Base-by-base conservation (phyloP, 1,140 invertebrate species). In the Ruditapes philippinarum region DNA sequence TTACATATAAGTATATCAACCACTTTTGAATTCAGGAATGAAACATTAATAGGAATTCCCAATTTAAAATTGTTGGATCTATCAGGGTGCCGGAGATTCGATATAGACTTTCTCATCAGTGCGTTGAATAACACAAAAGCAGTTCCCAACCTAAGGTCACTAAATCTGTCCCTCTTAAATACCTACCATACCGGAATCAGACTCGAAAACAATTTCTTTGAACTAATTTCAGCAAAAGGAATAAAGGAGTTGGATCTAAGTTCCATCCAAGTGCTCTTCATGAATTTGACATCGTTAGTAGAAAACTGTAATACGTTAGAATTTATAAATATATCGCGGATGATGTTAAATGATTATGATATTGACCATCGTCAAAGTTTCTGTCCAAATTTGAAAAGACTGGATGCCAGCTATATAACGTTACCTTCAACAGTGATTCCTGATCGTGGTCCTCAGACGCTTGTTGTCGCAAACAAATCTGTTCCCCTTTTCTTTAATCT, bases 21-120 rank as follows among this genome's bases (percentile, higher is more conserved):
- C 9, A 9, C 19, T 25, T 11, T 70, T 38, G 14, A 38, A 2
- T 40, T 70, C 19, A n/a, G 0, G 22, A 9, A 33, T 11, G 28
- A 70, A 17, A 38, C 65, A 4, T 38, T 70, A 1, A 14, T 0
- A 14, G 65, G 65, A 28, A 5, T 70, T 1, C 11, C 3, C 5
- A 70, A 40, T 70, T 70, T 70, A n/a, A 70, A 38, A 70, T 17
- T 70, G 17, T 22, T 70, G 28, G 65, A 70, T n/a, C n/a, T 70
- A 1, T 70, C 65, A 31, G 38, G 65, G 2, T 70, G 65, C 19
- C 33, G 33, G 2, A 36, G 65, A 70, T 40, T 70, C 5, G 31
- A 70, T 40, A n/a, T 70, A 2, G 38, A 70, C 12, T 22, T 5
- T 19, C 36, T 70, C 17, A 70, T 40, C 1, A n/a, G 3, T 31